Base-by-base conservation (phyloP, 1,140 invertebrate genomes). In the Oedothorax gibbosus region DNA sequence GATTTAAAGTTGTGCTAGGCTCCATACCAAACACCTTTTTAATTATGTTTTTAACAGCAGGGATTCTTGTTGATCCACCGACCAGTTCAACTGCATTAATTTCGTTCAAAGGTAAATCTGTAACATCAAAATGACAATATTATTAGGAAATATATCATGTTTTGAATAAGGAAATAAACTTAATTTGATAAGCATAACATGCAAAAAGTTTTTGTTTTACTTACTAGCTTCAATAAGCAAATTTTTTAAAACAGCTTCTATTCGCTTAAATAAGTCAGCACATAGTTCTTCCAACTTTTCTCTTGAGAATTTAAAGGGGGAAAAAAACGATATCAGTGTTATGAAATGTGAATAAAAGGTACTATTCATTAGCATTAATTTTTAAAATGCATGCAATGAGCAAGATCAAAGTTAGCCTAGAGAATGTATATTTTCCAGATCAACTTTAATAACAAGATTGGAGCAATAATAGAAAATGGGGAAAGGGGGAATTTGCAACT, bases 51-150 rank as follows among this genome's bases (percentile, higher is more conserved):
- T 99, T 99, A 18, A 99, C 94, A 5, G 95, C 93, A 20, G 98
- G 98, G 88, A 99, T 95, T 88, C 99, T 93, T 64, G 95, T 95
- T 10, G 96, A 97, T 66, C 98, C 99, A 85, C 99, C 99, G 66
- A 99, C 96, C 86, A 99, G 93, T 91, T 99, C 99, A 14, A 99
- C 96, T 3, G 96, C 93, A 89, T 96, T 93, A 85, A 99, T 96
- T 18, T 99, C 97, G 83, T 96, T 94, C 72, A 93, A 87, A 79
- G 93, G 86, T 79, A 87, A 87, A 53, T 83, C 86, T 85, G 50
- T 14, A 76, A 77, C 62, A 49, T 51, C 11, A 69, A 18, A n/a
- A 54, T 51, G 15, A 53, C 35, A 72, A 14, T 12, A 53, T 72
- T 18, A 54, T 14, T 64, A 2, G 15, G 15, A n/a, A 64, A 66